Percentiles rank a stretch among this genome's conserved stretches.
These are phyloP conservation scores for Phaedon cochleariae DNA, from an alignment of 2,888 invertebrate genomes.

Conservation along the genomic window DNA sequence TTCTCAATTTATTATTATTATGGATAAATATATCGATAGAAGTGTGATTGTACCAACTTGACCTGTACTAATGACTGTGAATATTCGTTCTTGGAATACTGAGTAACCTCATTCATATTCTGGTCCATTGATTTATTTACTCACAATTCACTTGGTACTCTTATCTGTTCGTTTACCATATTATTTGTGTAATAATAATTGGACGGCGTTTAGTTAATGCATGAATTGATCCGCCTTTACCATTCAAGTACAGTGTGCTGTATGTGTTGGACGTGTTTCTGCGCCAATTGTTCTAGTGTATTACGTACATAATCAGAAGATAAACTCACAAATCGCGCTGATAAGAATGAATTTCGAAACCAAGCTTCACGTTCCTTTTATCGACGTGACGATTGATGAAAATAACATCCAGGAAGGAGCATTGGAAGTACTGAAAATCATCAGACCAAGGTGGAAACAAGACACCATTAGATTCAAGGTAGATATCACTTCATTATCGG, in stretches of 20 bases:
- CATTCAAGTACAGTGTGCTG: neutral
- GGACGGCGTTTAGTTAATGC: neutral
- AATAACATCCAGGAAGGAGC: constrained; percentile 74
- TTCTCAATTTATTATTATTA: no score
- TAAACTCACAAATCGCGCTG: no score
- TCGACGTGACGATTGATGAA: constrained; percentile 64
- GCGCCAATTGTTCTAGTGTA: neutral
- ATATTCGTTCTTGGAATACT: no score
- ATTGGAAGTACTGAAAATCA: constrained; percentile 69
- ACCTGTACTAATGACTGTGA: no score
- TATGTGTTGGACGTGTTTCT: neutral
- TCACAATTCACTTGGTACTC: neutral
- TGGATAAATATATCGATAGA: no score
- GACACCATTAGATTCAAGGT: constrained; percentile 78
- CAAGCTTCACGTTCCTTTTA: constrained; percentile 26
- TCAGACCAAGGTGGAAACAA: constrained; percentile 76
- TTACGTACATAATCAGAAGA: neutral
- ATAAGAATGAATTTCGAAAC: constrained; percentile 7
- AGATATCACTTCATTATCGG: constrained; percentile 37
- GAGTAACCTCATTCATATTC: neutral
- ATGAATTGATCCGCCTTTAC: neutral
- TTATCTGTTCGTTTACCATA: neutral
- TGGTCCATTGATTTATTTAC: neutral
- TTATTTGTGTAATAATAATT: neutral
- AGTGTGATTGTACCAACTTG: no score